Evolutionary conservation across 2,797 vertebrate genomes (phyloP).

Genomic region (Premnoplex brunnescens): DNA sequence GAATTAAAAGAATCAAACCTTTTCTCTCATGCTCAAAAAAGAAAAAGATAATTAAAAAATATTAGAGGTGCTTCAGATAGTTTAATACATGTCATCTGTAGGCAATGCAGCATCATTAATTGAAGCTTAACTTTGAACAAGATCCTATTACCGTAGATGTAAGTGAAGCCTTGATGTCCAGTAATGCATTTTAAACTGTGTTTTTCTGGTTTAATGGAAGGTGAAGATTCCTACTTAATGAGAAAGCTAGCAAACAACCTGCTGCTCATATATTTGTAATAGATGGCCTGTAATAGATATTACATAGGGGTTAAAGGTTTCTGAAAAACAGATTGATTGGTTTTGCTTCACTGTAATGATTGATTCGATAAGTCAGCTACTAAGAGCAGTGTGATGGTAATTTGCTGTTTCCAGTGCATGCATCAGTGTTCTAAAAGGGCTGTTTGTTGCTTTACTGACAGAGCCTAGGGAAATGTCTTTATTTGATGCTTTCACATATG

Average conservation of each 20-base stretch:
- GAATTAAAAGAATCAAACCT: background rate
- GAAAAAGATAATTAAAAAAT: background rate
- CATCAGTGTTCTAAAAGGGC: background rate
- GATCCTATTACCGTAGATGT: background rate
- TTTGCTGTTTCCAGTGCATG: background rate
- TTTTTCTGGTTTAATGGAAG: background rate
- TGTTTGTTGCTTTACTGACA: background rate
- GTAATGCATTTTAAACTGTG: background rate
- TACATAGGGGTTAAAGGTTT: background rate
- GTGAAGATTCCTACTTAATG: background rate
- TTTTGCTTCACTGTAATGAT: background rate
- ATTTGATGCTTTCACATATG: background rate
- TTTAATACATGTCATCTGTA: background rate
- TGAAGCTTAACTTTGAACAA: background rate
- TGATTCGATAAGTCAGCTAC: background rate
- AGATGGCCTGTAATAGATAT: background rate
- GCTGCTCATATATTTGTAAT: background rate
- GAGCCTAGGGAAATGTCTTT: background rate
- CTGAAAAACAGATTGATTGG: background rate
- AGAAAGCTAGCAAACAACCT: background rate
- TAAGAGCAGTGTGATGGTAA: background rate
- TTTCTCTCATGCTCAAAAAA: background rate
- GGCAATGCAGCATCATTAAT: background rate
- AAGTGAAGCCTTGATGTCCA: background rate
- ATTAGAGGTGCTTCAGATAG: background rate